These are phyloP conservation scores for Vireo griseus DNA, from an alignment of 2,797 vertebrate species.

Conservation along the genomic window DNA sequence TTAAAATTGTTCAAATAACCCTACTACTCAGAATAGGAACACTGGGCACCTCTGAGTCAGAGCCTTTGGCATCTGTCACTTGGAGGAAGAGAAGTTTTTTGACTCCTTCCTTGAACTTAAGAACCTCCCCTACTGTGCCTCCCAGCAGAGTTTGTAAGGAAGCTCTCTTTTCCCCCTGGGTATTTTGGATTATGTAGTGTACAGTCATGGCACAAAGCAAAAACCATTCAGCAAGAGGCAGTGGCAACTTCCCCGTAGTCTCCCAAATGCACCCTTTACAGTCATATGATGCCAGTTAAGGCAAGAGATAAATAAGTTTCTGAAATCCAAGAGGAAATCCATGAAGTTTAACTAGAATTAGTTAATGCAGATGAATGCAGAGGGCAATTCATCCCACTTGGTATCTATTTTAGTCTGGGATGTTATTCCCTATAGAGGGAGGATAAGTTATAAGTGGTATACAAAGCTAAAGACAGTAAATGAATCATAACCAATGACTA, in stretches of 20 bases:
- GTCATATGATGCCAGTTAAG: background rate
- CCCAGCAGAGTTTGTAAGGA: background rate
- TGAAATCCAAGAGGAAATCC: background rate
- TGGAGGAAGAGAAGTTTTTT: background rate
- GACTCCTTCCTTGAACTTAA: background rate
- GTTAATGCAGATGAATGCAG: background rate
- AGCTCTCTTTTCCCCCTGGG: background rate
- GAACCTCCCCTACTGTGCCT: background rate
- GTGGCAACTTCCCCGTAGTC: background rate
- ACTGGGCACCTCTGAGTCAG: background rate
- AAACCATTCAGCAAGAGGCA: background rate
- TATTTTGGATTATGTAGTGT: background rate
- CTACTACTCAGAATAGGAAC: background rate
- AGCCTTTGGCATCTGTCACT: background rate
- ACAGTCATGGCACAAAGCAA: background rate
- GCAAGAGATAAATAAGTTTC: background rate
- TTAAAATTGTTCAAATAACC: background rate
- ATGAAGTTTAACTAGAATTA: background rate
- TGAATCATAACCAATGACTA: background rate
- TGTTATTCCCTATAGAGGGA: background rate
- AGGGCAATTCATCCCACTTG: background rate
- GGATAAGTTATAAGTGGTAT: background rate
- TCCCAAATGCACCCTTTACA: background rate
- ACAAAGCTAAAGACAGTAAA: background rate
- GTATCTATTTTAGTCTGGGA: background rate